phyloP scores from a whole-genome alignment of 2,113 vertebrate genomes.

The Psephotus haematonotus region DNA sequence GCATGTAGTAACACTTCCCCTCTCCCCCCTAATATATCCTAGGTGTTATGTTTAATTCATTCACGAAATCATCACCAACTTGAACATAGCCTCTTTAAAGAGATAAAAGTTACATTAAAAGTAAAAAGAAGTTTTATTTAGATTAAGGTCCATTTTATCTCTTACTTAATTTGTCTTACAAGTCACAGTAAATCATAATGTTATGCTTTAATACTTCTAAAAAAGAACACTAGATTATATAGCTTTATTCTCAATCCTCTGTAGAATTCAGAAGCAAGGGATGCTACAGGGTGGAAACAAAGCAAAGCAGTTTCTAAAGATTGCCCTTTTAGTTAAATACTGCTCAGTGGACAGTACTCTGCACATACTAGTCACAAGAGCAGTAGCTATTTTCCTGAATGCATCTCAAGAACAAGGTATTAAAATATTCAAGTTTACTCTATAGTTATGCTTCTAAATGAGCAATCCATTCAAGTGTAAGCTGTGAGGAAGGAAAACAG shows the following conservation, averaged over 20 bases:
- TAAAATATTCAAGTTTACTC: background rate
- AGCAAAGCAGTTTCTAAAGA: background rate
- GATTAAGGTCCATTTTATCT: background rate
- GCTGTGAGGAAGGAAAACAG: background rate
- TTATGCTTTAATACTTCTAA: constrained; percentile 10
- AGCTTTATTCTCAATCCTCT: background rate
- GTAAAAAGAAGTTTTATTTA: background rate
- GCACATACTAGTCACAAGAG: background rate
- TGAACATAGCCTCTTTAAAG: background rate
- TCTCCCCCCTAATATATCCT: background rate
- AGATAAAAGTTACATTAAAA: background rate
- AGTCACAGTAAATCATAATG: background rate
- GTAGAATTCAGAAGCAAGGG: background rate
- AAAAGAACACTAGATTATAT: background rate
- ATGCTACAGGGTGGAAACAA: background rate
- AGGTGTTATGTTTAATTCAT: background rate
- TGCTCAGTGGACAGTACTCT: background rate
- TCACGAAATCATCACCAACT: background rate
- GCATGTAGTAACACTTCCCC: background rate
- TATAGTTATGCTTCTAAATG: background rate
- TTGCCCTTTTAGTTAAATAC: background rate
- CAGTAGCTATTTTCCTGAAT: background rate
- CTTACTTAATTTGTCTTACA: background rate
- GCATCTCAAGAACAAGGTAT: background rate
- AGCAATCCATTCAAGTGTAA: background rate